phyloP scores from a whole-genome alignment of 2,888 invertebrate species.

The Sinopyrophorus schimmeli region DNA sequence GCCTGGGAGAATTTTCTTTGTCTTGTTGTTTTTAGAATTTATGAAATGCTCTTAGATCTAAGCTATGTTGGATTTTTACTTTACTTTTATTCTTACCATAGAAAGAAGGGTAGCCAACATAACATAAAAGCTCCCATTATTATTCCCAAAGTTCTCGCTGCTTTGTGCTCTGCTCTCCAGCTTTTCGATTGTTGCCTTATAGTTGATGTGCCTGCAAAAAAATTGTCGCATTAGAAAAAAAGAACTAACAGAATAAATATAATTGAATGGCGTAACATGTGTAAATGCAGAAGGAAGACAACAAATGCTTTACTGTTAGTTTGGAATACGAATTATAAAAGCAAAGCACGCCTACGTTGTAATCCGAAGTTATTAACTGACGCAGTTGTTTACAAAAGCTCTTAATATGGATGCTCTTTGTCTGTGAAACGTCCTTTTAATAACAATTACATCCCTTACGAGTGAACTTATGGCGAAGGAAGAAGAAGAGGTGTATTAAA shows the following conservation, averaged over 20 bases:
- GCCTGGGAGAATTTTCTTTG: constrained; percentile 12
- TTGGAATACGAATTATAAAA: too few relatives aligned
- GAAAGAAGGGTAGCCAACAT: constrained; percentile 96
- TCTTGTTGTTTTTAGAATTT: constrained; percentile 16
- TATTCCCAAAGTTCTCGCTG: constrained; percentile 92
- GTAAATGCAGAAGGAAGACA: too few relatives aligned
- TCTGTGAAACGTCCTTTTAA: too few relatives aligned
- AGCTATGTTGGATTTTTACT: constrained; percentile 2
- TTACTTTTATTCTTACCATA: constrained; percentile 70
- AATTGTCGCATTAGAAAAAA: constrained; percentile 20
- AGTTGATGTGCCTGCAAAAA: constrained; percentile 63
- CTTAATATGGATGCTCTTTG: too few relatives aligned
- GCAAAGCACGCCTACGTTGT: too few relatives aligned
- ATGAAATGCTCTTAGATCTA: constrained; percentile 10
- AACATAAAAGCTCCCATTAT: constrained; percentile 95
- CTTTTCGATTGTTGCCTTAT: constrained; percentile 75
- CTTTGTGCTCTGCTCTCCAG: constrained; percentile 89
- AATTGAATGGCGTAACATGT: too few relatives aligned
- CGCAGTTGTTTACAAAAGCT: too few relatives aligned
- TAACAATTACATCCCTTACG: too few relatives aligned
- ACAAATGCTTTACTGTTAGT: too few relatives aligned
- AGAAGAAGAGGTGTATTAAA: too few relatives aligned
- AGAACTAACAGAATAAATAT: background rate
- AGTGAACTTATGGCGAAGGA: too few relatives aligned
- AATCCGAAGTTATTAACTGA: too few relatives aligned